A percentile compares a stretch with the other conserved stretches of the same genome.
Conservation (phyloP, 2,888 invertebrate genomes). For the Cephus sareptanus region DNA sequence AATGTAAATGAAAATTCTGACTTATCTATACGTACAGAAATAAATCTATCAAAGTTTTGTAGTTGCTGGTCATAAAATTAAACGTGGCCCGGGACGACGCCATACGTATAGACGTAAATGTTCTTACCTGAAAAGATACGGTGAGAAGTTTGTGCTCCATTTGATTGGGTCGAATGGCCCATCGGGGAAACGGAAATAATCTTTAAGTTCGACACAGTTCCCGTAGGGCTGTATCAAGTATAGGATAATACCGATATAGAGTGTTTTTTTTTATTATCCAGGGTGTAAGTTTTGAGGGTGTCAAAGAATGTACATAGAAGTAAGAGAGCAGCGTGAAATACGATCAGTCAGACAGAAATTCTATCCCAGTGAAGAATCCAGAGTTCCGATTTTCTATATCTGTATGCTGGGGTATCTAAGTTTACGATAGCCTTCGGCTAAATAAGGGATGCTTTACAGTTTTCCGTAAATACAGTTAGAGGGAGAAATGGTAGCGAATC, state of each 20-base stretch:
- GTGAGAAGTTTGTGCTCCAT: constrained; percentile 29
- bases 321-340: not conserved
- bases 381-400: not conserved
- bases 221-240: constrained; percentile 14
- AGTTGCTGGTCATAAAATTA: too few relatives aligned
- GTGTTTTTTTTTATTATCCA: constrained; percentile 13
- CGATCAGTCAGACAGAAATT: not conserved
- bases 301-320: not conserved
- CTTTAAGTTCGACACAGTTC: constrained; percentile 17
- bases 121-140: constrained; percentile 3
- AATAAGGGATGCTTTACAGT: not conserved
- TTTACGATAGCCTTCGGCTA: not conserved
- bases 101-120: too few relatives aligned
- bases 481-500: not conserved
- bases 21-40: not conserved
- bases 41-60: too few relatives aligned
- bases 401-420: not conserved
- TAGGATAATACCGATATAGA: constrained; percentile 23
- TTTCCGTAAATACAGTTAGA: not conserved
- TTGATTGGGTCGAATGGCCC: constrained; percentile 24
- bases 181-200: constrained; percentile 28
- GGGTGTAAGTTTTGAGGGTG: not conserved
- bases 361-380: not conserved
- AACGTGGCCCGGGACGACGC: too few relatives aligned
- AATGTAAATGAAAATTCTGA: not conserved